Evolutionary conservation across 2,888 invertebrate genomes (phyloP), one percentile per base, ranked within the genome.

Genomic region (Cheilosia scutellata): DNA sequence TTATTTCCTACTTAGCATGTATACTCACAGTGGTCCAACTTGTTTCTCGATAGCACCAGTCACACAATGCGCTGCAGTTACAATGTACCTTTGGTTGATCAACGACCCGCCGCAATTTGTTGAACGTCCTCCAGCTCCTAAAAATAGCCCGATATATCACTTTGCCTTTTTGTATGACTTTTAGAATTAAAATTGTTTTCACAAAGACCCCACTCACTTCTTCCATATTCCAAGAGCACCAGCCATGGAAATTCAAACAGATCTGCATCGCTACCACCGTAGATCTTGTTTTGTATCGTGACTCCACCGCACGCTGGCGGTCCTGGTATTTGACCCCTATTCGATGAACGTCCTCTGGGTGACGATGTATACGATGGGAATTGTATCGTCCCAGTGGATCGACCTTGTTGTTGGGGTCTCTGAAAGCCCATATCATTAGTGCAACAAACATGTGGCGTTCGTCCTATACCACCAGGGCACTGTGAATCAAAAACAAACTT

Each of bases 181-280:
- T 47, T 6, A 51, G 25, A 27, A 4, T 11, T 1, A 9, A 37
- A 37, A 16, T 9, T 5, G 6, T 16, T 16, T 16, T 47, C 16
- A 47, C 51, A 51, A 5, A 13, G 5, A 51, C 47, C 2, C 16
- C 37, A 87, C 89, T 88, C 86, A 89, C 94, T 87, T 49, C 89
- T 80, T 70, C 88, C 93, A 88, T 95, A 96, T 89, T 94, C 93
- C 27, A 96, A 88, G n/a, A 95, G 91, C 0, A 93, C 94, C 94
- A 95, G 94, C 96, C 96, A 96, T 0, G 95, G 95, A 88, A 95
- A 95, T 88, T 96, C 95, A 78, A 94, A 94, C 0, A 95, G 90
- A 0, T 94, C 94, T 0, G 95, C 92, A 76, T 91, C 90, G 25
- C 92, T 92, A 2, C 96, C 96, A 0, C 95, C 95, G 27, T 94